phyloP scores from a whole-genome alignment of 2,888 invertebrate genomes.

The Parnassius mnemosyne region DNA sequence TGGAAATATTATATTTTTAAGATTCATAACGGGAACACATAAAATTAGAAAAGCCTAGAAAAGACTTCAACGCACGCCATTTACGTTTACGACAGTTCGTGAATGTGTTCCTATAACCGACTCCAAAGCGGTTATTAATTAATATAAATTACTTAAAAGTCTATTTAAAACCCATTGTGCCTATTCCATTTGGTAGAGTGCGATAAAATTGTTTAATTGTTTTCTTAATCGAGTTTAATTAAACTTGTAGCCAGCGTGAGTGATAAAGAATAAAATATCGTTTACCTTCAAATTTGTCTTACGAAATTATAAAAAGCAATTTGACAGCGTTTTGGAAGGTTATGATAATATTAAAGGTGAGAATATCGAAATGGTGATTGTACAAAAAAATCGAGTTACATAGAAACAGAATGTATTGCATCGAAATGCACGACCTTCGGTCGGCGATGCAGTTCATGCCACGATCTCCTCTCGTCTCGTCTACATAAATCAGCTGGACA shows the following conservation, averaged over 20 bases:
- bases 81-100: neutral
- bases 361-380: conserved; percentile 15
- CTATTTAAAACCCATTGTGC: conserved; percentile 18
- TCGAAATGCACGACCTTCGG: conserved; percentile 57
- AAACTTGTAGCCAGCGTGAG: conserved; percentile 13
- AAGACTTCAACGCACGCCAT: conserved; percentile 71
- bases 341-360: neutral
- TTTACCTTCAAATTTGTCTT: conserved; percentile 22
- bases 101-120: conserved; percentile 2
- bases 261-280: conserved; percentile 18
- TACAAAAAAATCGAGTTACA: conserved; percentile 45
- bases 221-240: conserved; percentile 24
- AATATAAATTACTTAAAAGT: conserved; percentile 20
- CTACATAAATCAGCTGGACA: conserved; percentile 68
- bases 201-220: conserved; percentile 20
- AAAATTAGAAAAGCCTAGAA: conserved; percentile 40
- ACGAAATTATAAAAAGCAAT: neutral
- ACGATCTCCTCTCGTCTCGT: conserved; percentile 56
- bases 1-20: neutral
- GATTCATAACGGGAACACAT: conserved; percentile 1
- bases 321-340: neutral
- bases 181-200: conserved; percentile 15
- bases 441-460: conserved; percentile 59
- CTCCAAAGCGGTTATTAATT: conserved; percentile 25
- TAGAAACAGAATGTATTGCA: conserved; percentile 56